Evolutionary conservation across 2,797 vertebrate genomes (phyloP), one percentile per base, ranked within the genome.

Genomic region (Pithecia hirsuta): DNA sequence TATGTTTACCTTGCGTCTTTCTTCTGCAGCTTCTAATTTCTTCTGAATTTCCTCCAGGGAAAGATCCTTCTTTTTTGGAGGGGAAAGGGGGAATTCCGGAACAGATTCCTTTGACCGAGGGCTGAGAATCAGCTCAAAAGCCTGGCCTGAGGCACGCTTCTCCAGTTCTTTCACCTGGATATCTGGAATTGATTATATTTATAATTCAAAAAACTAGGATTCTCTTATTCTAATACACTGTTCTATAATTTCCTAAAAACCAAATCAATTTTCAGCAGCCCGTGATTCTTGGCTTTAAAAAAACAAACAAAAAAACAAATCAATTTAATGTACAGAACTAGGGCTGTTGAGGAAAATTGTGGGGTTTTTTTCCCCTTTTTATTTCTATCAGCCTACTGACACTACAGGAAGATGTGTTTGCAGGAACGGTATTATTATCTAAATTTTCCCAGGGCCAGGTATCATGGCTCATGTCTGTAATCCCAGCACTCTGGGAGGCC

Each of bases 121-220:
- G 94, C 99, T 99, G 85, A 99, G 99, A 97, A 99, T 99, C 98
- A 99, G 99, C 98, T 99, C 99, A 98, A 99, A 99, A 1, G 99
- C 99, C 89, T 99, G 99, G 96, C 99, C 99, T 11, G 99, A 99
- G 61, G 99, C 99, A 93, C 99, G 99, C 96, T 99, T 99, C 98
- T 99, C 99, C 98, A 99, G 98, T 98, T 99, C 99, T 98, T 99
- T 99, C 92, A 99, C 99, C 97, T 99, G 99, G 92, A 99, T 99
- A 26, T 99, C 99, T 99, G 96, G 14, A 78, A 39, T 72, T 88
- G 97, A 96, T 96, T 86, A 93, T 78, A 97, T 89, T 94, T 91
- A 93, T 52, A 72, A 96, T 84, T 97, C 76, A 95, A 75, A 95
- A 97, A 97, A 93, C 74, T 10, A 17, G 26, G n/a, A 20, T 33